phyloP scores from a whole-genome alignment of 1,140 invertebrate species.

The Bombus polaris region DNA sequence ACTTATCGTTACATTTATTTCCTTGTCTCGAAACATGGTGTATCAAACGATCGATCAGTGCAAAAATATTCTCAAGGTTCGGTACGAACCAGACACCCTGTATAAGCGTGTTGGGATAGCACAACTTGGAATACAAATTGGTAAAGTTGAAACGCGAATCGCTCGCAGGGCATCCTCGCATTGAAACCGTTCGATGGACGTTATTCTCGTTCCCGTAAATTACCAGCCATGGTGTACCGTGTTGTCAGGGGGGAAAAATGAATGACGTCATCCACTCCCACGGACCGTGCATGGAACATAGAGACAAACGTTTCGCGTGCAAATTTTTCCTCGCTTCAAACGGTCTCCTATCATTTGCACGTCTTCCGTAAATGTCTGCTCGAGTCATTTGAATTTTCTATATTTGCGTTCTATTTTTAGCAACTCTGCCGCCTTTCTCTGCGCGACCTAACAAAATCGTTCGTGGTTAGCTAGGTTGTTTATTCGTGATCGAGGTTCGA shows the following conservation, averaged over 20 bases:
- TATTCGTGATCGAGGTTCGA: no score
- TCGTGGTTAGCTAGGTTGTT: no score
- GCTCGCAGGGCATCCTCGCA: background rate
- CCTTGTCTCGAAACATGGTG: no score
- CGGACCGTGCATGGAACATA: background rate
- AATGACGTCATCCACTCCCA: constrained; percentile 41
- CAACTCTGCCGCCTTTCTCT: no score
- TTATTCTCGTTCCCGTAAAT: constrained; percentile 30
- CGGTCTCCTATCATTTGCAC: background rate
- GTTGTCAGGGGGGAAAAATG: constrained; percentile 42
- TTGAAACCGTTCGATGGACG: constrained; percentile 6
- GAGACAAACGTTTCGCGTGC: background rate
- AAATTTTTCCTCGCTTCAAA: background rate
- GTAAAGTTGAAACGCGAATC: background rate
- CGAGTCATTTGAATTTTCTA: background rate
- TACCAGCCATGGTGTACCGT: background rate
- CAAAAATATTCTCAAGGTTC: background rate
- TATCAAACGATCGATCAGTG: no score
- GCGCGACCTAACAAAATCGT: no score
- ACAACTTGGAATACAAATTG: background rate
- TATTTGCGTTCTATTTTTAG: no score
- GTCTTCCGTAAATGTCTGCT: background rate
- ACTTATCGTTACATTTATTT: no score
- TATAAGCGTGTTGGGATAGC: background rate
- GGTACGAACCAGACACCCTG: background rate